A percentile compares a stretch with the other conserved stretches of the same genome.
Conservation (phyloP, 2,113 vertebrate genomes). For the Pseudorectes ferrugineus region DNA sequence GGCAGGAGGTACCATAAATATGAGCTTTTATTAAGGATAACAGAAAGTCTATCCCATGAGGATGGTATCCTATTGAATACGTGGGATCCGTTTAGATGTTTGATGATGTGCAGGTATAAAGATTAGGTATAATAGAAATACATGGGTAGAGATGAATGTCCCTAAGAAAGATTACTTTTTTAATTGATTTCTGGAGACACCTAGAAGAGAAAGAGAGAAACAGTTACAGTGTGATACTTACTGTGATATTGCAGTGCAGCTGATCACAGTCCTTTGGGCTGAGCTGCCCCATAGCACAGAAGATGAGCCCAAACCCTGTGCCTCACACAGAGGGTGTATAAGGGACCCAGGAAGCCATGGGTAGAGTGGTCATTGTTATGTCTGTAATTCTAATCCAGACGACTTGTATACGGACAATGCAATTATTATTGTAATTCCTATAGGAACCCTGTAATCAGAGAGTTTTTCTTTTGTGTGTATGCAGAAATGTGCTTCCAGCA, state of each 20-base stretch:
- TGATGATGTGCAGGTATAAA: not conserved
- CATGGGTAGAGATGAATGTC: not conserved
- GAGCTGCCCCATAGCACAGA: not conserved
- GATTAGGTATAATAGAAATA: not conserved
- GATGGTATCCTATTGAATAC: not conserved
- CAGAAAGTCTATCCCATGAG: not conserved
- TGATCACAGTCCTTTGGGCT: not conserved
- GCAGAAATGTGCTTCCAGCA: not conserved
- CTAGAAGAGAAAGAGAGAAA: not conserved
- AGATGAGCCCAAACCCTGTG: not conserved
- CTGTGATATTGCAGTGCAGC: not conserved
- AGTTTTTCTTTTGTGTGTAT: not conserved
- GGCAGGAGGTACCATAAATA: not conserved
- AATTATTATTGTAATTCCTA: not conserved
- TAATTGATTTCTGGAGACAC: not conserved
- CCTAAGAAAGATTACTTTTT: not conserved
- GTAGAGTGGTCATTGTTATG: not conserved
- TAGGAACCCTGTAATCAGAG: not conserved
- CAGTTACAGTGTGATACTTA: not conserved
- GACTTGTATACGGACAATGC: not conserved
- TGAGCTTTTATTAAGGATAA: not conserved
- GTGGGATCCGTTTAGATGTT: not conserved
- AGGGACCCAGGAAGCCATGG: not conserved
- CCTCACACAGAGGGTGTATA: not conserved
- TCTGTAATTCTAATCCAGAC: not conserved